Evolutionary conservation across 1,140 invertebrate genomes (phyloP).

Genomic region (Euschistus heros): DNA sequence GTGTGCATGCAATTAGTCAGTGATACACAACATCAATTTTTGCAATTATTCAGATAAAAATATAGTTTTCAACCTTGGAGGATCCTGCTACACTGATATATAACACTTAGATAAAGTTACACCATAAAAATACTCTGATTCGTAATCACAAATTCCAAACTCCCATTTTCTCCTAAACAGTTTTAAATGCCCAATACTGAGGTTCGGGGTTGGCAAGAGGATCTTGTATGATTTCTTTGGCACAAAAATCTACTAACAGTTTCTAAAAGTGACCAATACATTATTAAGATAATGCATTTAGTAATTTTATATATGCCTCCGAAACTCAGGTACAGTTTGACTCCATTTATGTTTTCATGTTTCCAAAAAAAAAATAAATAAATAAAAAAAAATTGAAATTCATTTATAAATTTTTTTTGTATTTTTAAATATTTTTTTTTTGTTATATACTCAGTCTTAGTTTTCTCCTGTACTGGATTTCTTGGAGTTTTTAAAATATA

Average conservation of each 20-base stretch:
- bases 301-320: slow-evolving; percentile 15
- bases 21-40: slow-evolving; percentile 12
- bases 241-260: not conserved
- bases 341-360: slow-evolving; percentile 3
- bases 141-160: slow-evolving; percentile 5
- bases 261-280: not conserved
- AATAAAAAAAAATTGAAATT: not conserved
- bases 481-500: slow-evolving; percentile 9
- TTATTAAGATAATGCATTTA: not conserved
- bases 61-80: slow-evolving; percentile 6
- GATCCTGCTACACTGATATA: no score
- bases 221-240: not conserved
- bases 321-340: slow-evolving; percentile 24
- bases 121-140: slow-evolving; percentile 2
- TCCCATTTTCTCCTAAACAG: not conserved
- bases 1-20: slow-evolving; percentile 8
- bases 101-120: not conserved
- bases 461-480: slow-evolving; percentile 8
- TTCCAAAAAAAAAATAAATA: not conserved
- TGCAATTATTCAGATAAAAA: slow-evolving; percentile 7
- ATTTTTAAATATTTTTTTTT: not conserved
- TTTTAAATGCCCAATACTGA: slow-evolving; percentile 1
- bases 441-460: slow-evolving; percentile 9
- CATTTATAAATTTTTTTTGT: not conserved
- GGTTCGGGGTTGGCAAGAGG: slow-evolving; percentile 14